These are phyloP conservation scores for Hylaeus anthracinus DNA, from an alignment of 1,140 invertebrate genomes.

Conservation along the genomic window DNA sequence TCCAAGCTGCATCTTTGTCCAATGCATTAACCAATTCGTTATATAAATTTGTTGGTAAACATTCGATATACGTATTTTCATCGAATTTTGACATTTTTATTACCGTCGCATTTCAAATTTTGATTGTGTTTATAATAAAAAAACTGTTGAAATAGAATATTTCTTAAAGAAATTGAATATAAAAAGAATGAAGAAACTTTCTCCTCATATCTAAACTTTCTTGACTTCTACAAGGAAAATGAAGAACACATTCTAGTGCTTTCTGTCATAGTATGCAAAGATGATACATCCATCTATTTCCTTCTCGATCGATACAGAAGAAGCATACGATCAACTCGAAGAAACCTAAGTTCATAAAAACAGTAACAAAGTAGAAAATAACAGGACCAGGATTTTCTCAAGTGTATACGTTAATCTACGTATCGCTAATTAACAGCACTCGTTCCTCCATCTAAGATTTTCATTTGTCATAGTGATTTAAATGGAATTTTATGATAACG, in stretches of 20 bases:
- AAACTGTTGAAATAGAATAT: background rate
- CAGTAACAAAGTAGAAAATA: too few species aligned
- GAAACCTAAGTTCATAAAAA: background rate
- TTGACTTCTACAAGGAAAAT: background rate
- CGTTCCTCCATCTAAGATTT: too few species aligned
- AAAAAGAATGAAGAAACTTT: too few species aligned
- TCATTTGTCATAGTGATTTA: too few species aligned
- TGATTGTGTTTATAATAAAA: background rate
- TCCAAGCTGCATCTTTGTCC: slow-evolving; percentile 64
- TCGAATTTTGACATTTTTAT: slow-evolving; percentile 62
- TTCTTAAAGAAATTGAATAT: background rate
- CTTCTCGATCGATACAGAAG: slow-evolving; percentile 35
- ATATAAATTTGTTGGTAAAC: slow-evolving; percentile 59
- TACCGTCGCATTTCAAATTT: background rate
- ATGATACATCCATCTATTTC: background rate
- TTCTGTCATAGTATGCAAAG: background rate
- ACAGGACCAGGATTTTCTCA: too few species aligned
- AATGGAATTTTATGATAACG: too few species aligned
- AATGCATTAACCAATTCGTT: slow-evolving; percentile 66
- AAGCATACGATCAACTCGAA: background rate
- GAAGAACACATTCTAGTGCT: too few species aligned
- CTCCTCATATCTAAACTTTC: background rate
- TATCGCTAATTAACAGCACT: too few species aligned
- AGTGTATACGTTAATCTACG: too few species aligned
- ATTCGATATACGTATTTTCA: slow-evolving; percentile 59